These are phyloP conservation scores for Spheniscus mendiculus DNA, from an alignment of 2,113 vertebrate species.

Conservation along the genomic window DNA sequence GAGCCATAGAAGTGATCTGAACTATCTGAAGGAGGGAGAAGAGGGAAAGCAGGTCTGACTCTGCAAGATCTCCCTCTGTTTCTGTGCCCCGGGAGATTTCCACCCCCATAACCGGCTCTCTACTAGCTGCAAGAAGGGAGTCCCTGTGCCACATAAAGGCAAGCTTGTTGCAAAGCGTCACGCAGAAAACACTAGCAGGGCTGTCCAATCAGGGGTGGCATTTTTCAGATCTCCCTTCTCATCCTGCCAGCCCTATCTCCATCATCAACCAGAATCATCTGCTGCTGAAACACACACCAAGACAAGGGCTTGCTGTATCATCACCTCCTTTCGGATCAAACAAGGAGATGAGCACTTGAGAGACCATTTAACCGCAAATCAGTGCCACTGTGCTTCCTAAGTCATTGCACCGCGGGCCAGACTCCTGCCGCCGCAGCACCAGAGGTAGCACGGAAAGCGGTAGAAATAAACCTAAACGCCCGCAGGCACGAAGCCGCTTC, in stretches of 20 bases:
- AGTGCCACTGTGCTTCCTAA: rapidly evolving
- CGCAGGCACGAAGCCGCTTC: not conserved
- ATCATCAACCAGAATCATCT: not conserved
- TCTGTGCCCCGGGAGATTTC: not conserved
- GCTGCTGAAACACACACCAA: not conserved
- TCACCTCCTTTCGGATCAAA: not conserved
- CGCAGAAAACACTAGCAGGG: not conserved
- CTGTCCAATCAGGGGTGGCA: not conserved
- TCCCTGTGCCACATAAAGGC: not conserved
- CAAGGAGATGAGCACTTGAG: not conserved
- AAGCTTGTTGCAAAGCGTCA: not conserved
- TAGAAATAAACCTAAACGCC: rapidly evolving
- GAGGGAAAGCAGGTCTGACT: not conserved
- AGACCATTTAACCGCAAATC: not conserved
- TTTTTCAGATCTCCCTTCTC: not conserved
- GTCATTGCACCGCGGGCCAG: rapidly evolving
- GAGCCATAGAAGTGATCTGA: not conserved
- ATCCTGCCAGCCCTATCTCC: not conserved
- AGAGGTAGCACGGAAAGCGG: not conserved
- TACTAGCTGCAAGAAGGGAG: not conserved
- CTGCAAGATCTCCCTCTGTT: not conserved
- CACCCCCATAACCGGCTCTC: not conserved
- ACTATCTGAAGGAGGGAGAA: not conserved
- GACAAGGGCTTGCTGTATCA: not conserved
- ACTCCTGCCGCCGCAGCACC: not conserved